These are phyloP conservation scores for Mus spicilegus DNA, from an alignment of 2,113 vertebrate species.

Conservation along the genomic window DNA sequence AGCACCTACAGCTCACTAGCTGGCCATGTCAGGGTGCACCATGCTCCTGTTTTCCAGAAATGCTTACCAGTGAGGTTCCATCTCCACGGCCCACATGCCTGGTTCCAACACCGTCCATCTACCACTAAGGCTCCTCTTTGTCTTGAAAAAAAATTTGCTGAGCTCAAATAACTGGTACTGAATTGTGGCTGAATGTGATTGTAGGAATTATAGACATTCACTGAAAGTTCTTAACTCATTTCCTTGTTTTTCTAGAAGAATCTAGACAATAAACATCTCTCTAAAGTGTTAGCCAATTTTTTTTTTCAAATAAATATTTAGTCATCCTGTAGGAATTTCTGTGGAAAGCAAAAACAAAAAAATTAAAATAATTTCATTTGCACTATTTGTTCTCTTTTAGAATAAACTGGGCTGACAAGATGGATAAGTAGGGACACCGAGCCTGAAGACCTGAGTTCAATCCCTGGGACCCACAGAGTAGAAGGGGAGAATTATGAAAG, in stretches of 20 bases:
- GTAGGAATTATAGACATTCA: neutral
- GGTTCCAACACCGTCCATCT: neutral
- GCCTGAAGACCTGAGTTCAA: neutral
- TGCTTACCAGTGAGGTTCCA: neutral
- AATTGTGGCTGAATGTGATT: neutral
- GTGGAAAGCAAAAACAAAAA: neutral
- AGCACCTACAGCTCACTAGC: neutral
- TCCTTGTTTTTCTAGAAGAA: constrained; percentile 52
- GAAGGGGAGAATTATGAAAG: neutral
- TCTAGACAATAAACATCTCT: constrained; percentile 50
- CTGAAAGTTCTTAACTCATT: constrained; percentile 43
- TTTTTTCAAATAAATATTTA: constrained; percentile 67
- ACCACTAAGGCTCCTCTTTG: neutral
- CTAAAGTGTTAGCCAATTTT: constrained; percentile 53
- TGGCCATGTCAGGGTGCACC: neutral
- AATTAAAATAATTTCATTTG: constrained; percentile 43
- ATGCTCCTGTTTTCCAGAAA: neutral
- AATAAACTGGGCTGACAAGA: neutral
- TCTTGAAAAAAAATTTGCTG: neutral
- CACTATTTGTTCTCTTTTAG: neutral
- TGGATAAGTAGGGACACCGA: neutral
- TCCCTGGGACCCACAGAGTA: too few species aligned
- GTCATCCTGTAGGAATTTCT: constrained; percentile 59
- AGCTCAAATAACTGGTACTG: neutral
- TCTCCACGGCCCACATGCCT: neutral